Conservation (phyloP, 2,797 vertebrate species). For the Tadarida brasiliensis region DNA sequence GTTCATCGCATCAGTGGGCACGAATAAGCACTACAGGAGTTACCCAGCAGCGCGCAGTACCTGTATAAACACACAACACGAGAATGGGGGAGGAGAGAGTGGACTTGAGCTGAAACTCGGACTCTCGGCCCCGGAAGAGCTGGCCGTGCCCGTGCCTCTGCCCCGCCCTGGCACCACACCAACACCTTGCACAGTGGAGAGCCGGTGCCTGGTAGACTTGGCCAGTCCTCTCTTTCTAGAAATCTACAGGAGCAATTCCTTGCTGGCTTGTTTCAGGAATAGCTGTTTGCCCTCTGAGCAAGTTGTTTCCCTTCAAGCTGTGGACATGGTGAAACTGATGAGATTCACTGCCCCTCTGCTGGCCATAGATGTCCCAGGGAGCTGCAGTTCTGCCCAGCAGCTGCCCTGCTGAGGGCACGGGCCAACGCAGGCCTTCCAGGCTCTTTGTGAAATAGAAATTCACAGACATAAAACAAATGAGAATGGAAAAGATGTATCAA, state of each 20-base stretch:
- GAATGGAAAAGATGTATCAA: neutral
- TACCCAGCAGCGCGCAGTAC: neutral
- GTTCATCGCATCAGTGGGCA: neutral
- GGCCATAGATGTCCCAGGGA: neutral
- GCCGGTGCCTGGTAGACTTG: neutral
- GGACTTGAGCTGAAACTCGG: neutral
- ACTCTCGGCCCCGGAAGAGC: neutral
- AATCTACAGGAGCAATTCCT: neutral
- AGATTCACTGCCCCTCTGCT: neutral
- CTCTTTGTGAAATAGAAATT: neutral
- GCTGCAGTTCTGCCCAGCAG: rapidly evolving
- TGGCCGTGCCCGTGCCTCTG: neutral
- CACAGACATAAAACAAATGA: neutral
- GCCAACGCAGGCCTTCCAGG: neutral
- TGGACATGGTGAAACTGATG: neutral
- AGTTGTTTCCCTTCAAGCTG: neutral
- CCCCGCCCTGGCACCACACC: rapidly evolving
- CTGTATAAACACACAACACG: neutral
- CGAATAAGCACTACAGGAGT: neutral
- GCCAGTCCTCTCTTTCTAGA: neutral
- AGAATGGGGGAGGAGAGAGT: neutral
- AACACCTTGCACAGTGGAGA: neutral
- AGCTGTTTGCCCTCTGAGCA: neutral
- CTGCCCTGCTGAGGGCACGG: neutral
- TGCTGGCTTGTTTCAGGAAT: neutral